Conservation (phyloP, 2,797 vertebrate species). For the Prunella strophiata region DNA sequence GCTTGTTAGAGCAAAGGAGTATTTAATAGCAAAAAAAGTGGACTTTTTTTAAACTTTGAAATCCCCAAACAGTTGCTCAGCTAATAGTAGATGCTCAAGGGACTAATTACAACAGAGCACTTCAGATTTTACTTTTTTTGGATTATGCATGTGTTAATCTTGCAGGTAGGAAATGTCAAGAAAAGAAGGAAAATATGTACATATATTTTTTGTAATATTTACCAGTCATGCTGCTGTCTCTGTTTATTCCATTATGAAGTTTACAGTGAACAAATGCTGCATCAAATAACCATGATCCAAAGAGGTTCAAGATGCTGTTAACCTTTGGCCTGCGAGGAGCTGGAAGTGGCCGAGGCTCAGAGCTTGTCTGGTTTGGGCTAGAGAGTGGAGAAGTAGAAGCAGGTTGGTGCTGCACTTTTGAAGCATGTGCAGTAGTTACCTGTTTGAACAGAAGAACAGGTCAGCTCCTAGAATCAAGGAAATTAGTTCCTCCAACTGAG, state of each 20-base stretch:
- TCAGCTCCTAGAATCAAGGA: background rate
- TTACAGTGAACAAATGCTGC: conserved; percentile 90
- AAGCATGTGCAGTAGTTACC: conserved; percentile 85
- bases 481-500: background rate
- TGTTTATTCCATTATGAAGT: conserved; percentile 86
- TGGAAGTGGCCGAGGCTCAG: conserved; percentile 87
- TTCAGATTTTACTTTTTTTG: background rate
- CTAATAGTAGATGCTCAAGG: conserved; percentile 54
- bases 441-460: conserved; percentile 66
- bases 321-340: conserved; percentile 90
- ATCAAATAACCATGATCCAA: conserved; percentile 93
- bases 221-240: conserved; percentile 96
- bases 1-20: background rate
- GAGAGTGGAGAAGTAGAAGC: conserved; percentile 91
- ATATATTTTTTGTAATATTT: conserved; percentile 75
- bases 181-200: conserved; percentile 38
- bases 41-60: background rate
- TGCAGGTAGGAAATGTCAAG: conserved; percentile 84
- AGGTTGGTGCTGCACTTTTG: conserved; percentile 86
- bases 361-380: conserved; percentile 93
- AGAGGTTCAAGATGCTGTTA: conserved; percentile 93
- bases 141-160: conserved; percentile 75
- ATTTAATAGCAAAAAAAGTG: background rate
- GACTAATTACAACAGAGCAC: conserved; percentile 69
- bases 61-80: background rate